phyloP scores from a whole-genome alignment of 2,888 invertebrate species.

The Drosophila incognita region DNA sequence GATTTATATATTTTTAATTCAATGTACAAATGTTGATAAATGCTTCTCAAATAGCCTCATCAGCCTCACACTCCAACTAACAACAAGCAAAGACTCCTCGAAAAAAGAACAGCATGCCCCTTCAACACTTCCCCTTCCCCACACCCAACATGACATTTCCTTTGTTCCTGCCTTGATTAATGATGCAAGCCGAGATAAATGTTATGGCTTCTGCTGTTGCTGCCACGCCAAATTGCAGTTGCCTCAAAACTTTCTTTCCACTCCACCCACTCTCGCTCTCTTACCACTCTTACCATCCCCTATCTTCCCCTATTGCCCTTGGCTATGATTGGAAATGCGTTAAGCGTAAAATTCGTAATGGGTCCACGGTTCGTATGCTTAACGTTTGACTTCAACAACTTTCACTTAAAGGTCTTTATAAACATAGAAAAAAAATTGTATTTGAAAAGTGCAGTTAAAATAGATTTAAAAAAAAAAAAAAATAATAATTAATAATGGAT shows the following conservation, averaged over 20 bases:
- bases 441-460: not conserved
- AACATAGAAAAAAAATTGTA: not conserved
- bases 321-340: conserved; percentile 38
- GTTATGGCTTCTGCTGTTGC: conserved; percentile 41
- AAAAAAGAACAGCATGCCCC: not conserved
- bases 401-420: not conserved
- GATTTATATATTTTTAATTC: conserved; percentile 68
- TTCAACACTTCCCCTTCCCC: not conserved
- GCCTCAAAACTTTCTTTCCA: conserved; percentile 38
- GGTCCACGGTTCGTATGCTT: conserved; percentile 33
- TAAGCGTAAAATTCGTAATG: conserved; percentile 24
- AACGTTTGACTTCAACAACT: conserved; percentile 9
- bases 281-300: not conserved
- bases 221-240: conserved; percentile 58
- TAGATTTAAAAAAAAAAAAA: not conserved
- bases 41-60: conserved; percentile 44
- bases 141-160: conserved; percentile 28
- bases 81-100: not conserved
- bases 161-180: conserved; percentile 66
- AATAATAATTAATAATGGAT: not conserved
- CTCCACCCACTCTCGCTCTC: not conserved
- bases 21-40: conserved; percentile 72
- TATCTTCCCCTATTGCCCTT: conserved; percentile 7
- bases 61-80: not conserved
- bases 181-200: conserved; percentile 71